Evolutionary conservation across 2,888 invertebrate species (phyloP), one percentile per base, ranked within the genome.

Genomic region (Cybosia mesomella): DNA sequence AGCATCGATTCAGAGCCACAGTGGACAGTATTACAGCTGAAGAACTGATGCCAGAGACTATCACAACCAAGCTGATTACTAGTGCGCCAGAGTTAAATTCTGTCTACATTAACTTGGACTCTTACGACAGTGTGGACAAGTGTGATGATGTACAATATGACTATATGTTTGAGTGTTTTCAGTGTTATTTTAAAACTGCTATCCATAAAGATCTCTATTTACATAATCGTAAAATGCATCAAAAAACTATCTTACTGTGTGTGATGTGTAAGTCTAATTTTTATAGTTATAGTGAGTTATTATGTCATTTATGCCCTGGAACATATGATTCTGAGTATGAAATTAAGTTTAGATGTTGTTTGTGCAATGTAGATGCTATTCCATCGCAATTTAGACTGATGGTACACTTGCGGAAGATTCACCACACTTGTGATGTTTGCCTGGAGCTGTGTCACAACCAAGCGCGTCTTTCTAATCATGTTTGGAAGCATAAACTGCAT

Each of bases 401-500:
- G 98, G 98, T 98, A 54, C 98, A 98, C 90, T 91, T 98, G 73
- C 92, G 98, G 39, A 98, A 98, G 89, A 96, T 96, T 74, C 98
- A 98, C 90, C 97, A 97, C 87, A 96, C 97, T 0, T 98, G 98
- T 89, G 98, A 98, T 91, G 97, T 98, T 24, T 98, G 98, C 86
- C 92, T 98, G 77, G 98, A 98, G 89, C 96, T 96, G 74, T 98
- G 98, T 83, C 96, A 97, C 64, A 97, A 97, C 86, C 98, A 98
- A 86, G 96, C 97, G 76, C 96, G 97, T 77, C 93, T 98, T 1
- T 98, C 98, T 0, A 97, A 97, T 81, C 98, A 98, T 85, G 97
- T 98, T 28, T 98, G 98, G 97, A 98, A 98, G 91, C 98, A 98
- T 87, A 98, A 98, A 90, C 90, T 98, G 55, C 97, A 98, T 89